Percentiles rank a stretch among this genome's conserved stretches.
These are phyloP conservation scores for Tetragnatha versicolor DNA, from an alignment of 1,140 invertebrate genomes.

Conservation along the genomic window DNA sequence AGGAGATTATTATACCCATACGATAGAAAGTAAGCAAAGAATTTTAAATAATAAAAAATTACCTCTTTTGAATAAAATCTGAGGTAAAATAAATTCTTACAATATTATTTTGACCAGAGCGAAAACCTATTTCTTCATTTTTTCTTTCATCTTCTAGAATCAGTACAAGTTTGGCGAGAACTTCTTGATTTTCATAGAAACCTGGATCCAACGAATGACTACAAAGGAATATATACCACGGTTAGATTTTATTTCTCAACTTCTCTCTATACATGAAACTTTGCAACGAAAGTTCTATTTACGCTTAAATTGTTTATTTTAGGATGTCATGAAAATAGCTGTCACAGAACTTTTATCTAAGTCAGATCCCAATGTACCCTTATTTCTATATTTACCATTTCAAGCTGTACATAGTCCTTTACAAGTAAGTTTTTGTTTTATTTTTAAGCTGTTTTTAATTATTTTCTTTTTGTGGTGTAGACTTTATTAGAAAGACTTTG, in stretches of 20 bases:
- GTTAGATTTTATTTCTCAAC: slow-evolving; percentile 48
- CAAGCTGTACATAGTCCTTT: slow-evolving; percentile 67
- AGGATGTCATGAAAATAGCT: slow-evolving; percentile 59
- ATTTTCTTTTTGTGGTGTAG: background rate
- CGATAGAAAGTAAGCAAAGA: slow-evolving; percentile 40
- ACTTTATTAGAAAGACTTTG: too few relatives aligned
- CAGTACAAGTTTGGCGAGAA: slow-evolving; percentile 36
- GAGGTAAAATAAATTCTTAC: background rate
- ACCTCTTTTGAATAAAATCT: background rate
- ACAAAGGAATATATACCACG: slow-evolving; percentile 65
- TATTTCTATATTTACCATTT: slow-evolving; percentile 67
- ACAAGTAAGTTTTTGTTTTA: slow-evolving; percentile 56
- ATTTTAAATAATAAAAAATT: background rate
- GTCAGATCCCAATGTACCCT: slow-evolving; percentile 61
- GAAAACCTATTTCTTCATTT: background rate
- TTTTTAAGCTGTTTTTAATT: background rate
- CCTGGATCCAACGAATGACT: slow-evolving; percentile 58
- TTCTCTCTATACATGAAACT: background rate
- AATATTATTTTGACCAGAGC: background rate
- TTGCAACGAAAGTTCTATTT: background rate
- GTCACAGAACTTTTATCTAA: slow-evolving; percentile 57
- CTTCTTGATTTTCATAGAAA: slow-evolving; percentile 61
- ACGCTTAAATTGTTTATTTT: background rate
- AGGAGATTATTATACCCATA: slow-evolving; percentile 64
- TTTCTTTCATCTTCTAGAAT: background rate